Percentiles rank a stretch among this genome's conserved stretches.
These are phyloP conservation scores for Fistularia commersonii DNA, from an alignment of 2,797 vertebrate genomes.

Conservation along the genomic window DNA sequence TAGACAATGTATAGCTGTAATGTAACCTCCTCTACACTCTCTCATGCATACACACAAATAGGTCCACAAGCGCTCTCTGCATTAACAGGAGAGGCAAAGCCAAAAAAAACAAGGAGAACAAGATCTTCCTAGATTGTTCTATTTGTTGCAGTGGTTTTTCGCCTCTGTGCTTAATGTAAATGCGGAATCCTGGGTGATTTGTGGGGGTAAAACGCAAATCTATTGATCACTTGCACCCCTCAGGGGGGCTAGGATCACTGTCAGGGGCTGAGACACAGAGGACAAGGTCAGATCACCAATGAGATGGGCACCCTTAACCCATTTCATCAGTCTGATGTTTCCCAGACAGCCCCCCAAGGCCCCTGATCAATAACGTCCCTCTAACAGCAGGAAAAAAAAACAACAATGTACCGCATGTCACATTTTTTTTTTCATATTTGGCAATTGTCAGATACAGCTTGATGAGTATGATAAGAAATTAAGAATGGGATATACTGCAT, in stretches of 20 bases:
- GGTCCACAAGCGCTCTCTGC: conserved; percentile 25
- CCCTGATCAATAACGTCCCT: conserved; percentile 49
- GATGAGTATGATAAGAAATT: too few species aligned
- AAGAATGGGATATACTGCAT: too few species aligned
- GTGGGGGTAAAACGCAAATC: conserved; percentile 48
- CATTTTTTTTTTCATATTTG: not conserved
- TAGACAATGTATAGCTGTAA: conserved; percentile 65
- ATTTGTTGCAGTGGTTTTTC: conserved; percentile 34
- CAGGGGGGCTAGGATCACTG: conserved; percentile 53
- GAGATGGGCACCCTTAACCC: conserved; percentile 52
- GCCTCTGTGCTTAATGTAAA: conserved; percentile 13
- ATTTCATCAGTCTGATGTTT: conserved; percentile 58
- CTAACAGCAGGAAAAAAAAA: conserved; percentile 18
- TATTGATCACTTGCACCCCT: conserved; percentile 50
- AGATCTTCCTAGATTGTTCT: conserved; percentile 51
- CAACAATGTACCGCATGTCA: not conserved
- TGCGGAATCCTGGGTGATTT: conserved; percentile 39
- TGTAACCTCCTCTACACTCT: conserved; percentile 43
- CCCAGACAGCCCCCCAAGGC: conserved; percentile 49
- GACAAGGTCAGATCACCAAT: conserved; percentile 71
- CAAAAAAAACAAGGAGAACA: conserved; percentile 26
- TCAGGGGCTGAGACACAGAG: conserved; percentile 53
- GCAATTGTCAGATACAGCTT: too few species aligned
- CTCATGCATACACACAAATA: conserved; percentile 12
- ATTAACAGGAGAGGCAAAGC: conserved; percentile 26